Conservation (phyloP, 2,888 invertebrate species). For the Cheilosia urbana region DNA sequence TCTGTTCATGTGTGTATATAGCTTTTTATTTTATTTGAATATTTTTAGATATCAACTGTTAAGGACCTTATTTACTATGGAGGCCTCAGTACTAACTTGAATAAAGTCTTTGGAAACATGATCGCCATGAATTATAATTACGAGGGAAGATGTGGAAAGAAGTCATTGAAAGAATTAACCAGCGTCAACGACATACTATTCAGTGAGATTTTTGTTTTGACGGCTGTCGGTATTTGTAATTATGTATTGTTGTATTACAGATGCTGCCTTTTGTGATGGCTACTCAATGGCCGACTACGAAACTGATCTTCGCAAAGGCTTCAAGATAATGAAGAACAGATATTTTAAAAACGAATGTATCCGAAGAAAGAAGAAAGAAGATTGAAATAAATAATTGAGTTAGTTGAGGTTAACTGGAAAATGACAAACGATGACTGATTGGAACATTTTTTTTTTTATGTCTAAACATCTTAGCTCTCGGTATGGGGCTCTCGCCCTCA, state of each 20-base stretch:
- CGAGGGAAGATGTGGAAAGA: conserved; percentile 40
- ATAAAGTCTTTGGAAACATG: conserved; percentile 19
- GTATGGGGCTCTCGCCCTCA: too few relatives aligned
- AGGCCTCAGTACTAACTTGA: conserved; percentile 27
- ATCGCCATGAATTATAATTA: conserved; percentile 40
- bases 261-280: conserved; percentile 8
- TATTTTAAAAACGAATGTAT: conserved; percentile 44
- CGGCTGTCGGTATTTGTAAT: background rate
- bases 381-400: background rate
- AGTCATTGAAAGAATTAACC: conserved; percentile 4
- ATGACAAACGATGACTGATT: background rate
- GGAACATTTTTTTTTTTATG: background rate
- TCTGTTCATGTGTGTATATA: background rate
- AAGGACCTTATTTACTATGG: conserved; percentile 13
- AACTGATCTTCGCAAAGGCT: conserved; percentile 33
- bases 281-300: conserved; percentile 30
- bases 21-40: background rate
- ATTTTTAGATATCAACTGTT: conserved; percentile 13
- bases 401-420: background rate
- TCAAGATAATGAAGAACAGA: conserved; percentile 47
- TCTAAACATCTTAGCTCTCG: too few relatives aligned
- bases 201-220: background rate
- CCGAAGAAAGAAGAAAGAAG: conserved; percentile 16
- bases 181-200: conserved; percentile 39
- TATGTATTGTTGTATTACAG: conserved; percentile 1